A percentile compares a stretch with the other conserved stretches of the same genome.
These are phyloP conservation scores for Drosophila busckii DNA, from an alignment of 1,140 invertebrate species.

Conservation along the genomic window DNA sequence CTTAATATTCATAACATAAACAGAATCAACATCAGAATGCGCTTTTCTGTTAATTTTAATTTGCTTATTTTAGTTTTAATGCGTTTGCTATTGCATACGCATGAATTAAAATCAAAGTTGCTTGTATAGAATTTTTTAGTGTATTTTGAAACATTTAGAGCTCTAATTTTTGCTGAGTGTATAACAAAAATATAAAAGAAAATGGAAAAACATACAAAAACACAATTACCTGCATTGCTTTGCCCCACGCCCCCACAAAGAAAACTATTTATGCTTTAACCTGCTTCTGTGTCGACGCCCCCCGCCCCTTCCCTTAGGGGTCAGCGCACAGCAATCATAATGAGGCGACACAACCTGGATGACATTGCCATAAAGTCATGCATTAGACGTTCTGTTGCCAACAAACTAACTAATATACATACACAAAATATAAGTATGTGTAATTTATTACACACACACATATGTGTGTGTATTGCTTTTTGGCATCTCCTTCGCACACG, in stretches of 20 bases:
- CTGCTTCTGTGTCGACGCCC: neutral
- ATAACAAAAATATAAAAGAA: too few species aligned
- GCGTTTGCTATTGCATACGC: too few species aligned
- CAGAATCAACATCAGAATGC: too few species aligned
- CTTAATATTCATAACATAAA: too few species aligned
- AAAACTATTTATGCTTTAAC: constrained; percentile 25
- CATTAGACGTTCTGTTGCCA: constrained; percentile 1
- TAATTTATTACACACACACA: constrained; percentile 9
- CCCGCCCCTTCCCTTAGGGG: constrained; percentile 1
- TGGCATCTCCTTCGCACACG: constrained; percentile 16
- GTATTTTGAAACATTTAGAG: too few species aligned
- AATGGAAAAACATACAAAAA: constrained; percentile 2
- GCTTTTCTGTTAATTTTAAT: too few species aligned
- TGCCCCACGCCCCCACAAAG: neutral
- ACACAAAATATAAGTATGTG: constrained; percentile 1
- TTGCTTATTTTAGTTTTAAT: too few species aligned
- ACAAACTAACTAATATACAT: constrained; percentile 6
- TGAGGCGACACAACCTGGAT: constrained; percentile 8
- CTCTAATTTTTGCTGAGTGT: too few species aligned
- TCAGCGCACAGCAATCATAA: constrained; percentile 15
- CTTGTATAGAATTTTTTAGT: too few species aligned
- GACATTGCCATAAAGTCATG: constrained; percentile 33
- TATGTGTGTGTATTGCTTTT: constrained; percentile 4
- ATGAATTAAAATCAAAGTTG: too few species aligned
- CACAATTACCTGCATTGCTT: constrained; percentile 22